Base-by-base conservation (phyloP, 1,140 invertebrate species). In the Brachionus sp. region DNA sequence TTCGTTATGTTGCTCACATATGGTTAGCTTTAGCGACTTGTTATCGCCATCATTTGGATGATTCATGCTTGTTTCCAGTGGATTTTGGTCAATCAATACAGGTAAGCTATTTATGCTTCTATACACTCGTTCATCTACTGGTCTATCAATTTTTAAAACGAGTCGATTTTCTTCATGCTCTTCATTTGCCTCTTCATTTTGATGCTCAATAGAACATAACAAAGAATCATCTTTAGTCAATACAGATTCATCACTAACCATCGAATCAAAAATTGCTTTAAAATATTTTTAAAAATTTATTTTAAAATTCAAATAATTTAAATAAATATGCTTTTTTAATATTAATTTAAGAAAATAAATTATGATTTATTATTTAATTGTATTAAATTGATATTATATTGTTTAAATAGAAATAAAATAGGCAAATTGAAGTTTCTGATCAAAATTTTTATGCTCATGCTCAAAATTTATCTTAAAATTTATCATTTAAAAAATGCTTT, bases 1-100 rank as follows among this genome's bases (percentile, higher is more conserved):
- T 75, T 75, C 70, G 10, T 19, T 75, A 16, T 75, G 42, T 33
- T 75, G 70, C 44, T 75, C 70, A 75, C 70, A 75, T 42, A 75
- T 75, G 13, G 39, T 35, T 0, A 75, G 70, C 44, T 75, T 75
- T 50, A 75, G 44, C 12, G 39, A 3, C 13, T 75, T 46, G 19
- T 12, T 46, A 9, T 75, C 70, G 25, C 42, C 19, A 0, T 50
- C 39, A 9, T 46, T 6, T 25, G 25, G 12, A 6, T 29, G 33
- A 3, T 25, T 19, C 9, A 25, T 75, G 6, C 19, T 23, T 46
- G 19, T 7, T 75, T 75, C 70, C 4, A 75, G 19, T n/a, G 70
- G 70, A 46, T 46, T 75, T 46, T 75, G 39, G 7, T 75, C 70
- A 13, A 75, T 29, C 13, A 12, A 46, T 19, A 75, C 44, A 46